phyloP scores from a whole-genome alignment of 1,140 invertebrate genomes.

The Camponotus pennsylvanicus region DNA sequence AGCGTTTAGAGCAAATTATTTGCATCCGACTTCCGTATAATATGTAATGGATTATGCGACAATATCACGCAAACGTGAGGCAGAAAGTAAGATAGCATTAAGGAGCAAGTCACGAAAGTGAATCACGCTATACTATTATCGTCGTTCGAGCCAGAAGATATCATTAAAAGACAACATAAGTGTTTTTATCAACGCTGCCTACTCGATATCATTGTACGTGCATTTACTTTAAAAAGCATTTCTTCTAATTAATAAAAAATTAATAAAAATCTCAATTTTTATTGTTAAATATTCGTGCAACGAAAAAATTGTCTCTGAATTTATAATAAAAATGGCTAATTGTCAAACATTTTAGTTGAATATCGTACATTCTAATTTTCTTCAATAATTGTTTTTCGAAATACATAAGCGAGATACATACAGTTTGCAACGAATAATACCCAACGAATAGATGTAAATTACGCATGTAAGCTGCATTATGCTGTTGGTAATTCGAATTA shows the following conservation, averaged over 20 bases:
- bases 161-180: conserved; percentile 57
- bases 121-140: conserved; percentile 52
- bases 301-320: not conserved
- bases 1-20: conserved; percentile 54
- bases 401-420: not conserved
- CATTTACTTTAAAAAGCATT: not conserved
- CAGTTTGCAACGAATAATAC: not conserved
- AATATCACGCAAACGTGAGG: conserved; percentile 48
- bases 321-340: not conserved
- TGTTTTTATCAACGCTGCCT: conserved; percentile 31
- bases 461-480: conserved; percentile 18
- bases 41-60: conserved; percentile 62
- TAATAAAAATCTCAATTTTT: not conserved
- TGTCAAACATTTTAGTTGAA: not conserved
- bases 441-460: conserved; percentile 34
- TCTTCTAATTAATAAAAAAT: not conserved
- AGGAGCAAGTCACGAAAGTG: conserved; percentile 52
- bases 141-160: conserved; percentile 23
- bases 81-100: conserved; percentile 54
- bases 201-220: not conserved
- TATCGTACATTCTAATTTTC: not conserved
- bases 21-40: conserved; percentile 53
- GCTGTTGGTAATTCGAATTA: conserved; percentile 37
- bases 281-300: conserved; percentile 3
- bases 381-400: not conserved